Base-by-base conservation (phyloP, 2,113 vertebrate genomes). In the Indicator indicator region DNA sequence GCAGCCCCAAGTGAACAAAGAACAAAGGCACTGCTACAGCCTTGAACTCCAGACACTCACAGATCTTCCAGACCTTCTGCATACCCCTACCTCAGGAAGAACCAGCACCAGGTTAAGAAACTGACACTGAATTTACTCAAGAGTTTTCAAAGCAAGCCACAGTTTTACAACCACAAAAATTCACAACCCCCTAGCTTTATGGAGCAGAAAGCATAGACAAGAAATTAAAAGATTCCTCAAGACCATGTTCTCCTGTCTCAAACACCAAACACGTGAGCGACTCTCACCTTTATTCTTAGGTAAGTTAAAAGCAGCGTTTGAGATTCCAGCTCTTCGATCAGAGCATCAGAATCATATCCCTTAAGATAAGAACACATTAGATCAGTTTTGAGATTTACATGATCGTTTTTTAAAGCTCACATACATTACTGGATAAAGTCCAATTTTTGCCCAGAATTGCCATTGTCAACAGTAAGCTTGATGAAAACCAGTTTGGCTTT, bases 261-360 rank as follows among this genome's bases (percentile, higher is more conserved):
- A 81, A 88, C 9, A 68, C 4, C 42, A 52, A 86, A 60, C 9
- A 56, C 4, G 69, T 42, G 32, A 75, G 3, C 7, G 65, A 16
- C 6, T 30, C 58, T 97, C 65, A 98, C 98, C 98, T 81, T 97
- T 14, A 97, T 0, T 0, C 92, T 83, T 26, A 98, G 82, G 58
- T 94, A 95, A 16, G 82, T 97, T 63, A 98, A 86, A 78, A 98
- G 90, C 9, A 98, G 38, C 0, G 97, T 97, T 85, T 97, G 96
- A 11, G 97, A 98, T 27, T 97, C 97, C 83, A 97, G 54, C 72
- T 96, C 58, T 24, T 59, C 30, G 9, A 88, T 60, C 3, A 9
- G 4, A 69, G 42, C 33, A 3, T 1, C 5, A 2, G 62, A 6
- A n/a, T 69, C 2, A 9, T 7, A 0, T 54, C 2, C 38, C 97